Conservation (phyloP, 2,113 vertebrate species). For the Trematocara stigmaticum region DNA sequence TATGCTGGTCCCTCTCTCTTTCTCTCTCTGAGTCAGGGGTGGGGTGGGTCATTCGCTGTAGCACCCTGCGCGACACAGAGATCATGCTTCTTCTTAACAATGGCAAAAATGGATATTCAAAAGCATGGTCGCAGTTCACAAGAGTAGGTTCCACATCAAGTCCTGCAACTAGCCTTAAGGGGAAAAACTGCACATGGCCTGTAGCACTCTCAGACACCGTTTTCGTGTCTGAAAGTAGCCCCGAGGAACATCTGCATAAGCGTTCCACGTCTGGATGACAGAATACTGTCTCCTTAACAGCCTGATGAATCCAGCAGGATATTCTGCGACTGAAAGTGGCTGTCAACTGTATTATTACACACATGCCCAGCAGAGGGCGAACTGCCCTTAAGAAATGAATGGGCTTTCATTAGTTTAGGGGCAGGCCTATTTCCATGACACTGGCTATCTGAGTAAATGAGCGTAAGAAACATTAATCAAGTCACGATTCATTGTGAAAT, state of each 20-base stretch:
- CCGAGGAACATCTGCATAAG: background rate
- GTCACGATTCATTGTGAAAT: background rate
- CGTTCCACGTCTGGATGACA: background rate
- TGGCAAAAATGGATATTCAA: background rate
- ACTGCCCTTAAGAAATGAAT: background rate
- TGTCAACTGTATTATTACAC: background rate
- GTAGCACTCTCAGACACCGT: background rate
- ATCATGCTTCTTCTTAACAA: background rate
- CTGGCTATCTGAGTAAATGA: background rate
- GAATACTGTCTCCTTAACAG: background rate
- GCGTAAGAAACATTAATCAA: background rate
- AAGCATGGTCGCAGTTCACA: background rate
- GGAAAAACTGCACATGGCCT: background rate
- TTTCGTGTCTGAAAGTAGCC: background rate
- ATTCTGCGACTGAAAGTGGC: background rate
- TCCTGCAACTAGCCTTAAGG: background rate
- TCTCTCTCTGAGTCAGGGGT: background rate
- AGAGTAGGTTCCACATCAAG: background rate
- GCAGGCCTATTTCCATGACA: background rate
- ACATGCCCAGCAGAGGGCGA: slow-evolving; percentile 64
- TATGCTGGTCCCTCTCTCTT: background rate
- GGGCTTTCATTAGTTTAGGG: background rate
- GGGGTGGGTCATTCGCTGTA: background rate
- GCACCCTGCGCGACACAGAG: background rate
- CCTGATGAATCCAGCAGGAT: background rate